These are phyloP conservation scores for Pseudococcus jackbeardsleyi DNA, from an alignment of 2,888 invertebrate species.

Conservation along the genomic window DNA sequence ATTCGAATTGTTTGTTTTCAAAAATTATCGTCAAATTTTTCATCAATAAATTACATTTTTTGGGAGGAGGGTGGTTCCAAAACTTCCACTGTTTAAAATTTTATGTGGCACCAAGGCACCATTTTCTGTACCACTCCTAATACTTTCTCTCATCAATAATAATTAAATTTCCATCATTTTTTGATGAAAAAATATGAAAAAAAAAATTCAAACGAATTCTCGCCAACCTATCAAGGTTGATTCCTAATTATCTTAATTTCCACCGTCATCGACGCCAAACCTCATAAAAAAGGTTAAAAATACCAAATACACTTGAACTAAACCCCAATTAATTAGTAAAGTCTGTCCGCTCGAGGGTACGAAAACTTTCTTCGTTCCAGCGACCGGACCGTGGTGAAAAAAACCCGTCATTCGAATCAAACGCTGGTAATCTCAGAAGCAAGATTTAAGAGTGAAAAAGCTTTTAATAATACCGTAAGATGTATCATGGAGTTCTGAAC, in stretches of 20 bases:
- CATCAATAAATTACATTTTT: no score
- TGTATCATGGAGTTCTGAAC: neutral
- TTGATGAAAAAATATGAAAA: no score
- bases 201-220: no score
- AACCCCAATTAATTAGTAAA: neutral
- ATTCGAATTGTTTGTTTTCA: no score
- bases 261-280: neutral
- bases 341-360: neutral
- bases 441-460: neutral
- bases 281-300: neutral
- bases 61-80: no score
- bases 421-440: neutral
- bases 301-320: neutral
- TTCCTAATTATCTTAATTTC: neutral
- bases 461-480: neutral
- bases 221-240: no score
- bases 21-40: no score
- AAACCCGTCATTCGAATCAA: neutral
- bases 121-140: no score
- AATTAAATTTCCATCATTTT: no score
- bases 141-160: no score
- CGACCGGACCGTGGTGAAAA: neutral
- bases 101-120: no score
- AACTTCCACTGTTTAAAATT: no score
- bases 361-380: neutral